Conservation (phyloP, 2,797 vertebrate genomes). For the Falco peregrinus region DNA sequence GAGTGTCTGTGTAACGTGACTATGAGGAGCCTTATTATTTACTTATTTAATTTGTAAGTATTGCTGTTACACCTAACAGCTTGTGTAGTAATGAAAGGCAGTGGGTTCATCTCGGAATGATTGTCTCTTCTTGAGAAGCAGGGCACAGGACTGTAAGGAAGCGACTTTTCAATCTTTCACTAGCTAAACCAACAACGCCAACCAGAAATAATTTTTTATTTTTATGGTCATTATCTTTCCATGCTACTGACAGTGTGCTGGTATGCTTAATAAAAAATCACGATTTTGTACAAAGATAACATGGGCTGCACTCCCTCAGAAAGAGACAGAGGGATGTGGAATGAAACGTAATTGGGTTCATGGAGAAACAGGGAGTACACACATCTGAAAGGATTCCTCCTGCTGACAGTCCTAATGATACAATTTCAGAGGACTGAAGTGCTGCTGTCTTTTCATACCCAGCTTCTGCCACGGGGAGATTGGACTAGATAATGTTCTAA, state of each 20-base stretch:
- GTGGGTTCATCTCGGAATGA: neutral
- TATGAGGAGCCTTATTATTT: neutral
- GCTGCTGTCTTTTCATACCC: slow-evolving; percentile 27
- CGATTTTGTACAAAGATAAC: neutral
- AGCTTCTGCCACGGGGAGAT: neutral
- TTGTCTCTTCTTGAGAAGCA: neutral
- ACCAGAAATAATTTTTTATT: neutral
- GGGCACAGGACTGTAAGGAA: neutral
- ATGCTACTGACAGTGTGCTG: neutral
- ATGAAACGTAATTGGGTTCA: slow-evolving; percentile 25
- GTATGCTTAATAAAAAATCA: neutral
- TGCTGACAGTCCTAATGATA: slow-evolving; percentile 12
- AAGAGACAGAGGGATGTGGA: neutral
- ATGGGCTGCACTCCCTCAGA: neutral
- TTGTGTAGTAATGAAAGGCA: neutral
- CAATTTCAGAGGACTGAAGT: slow-evolving; percentile 17
- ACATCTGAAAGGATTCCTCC: neutral
- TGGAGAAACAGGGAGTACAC: neutral
- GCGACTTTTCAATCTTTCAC: neutral
- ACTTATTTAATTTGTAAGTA: neutral
- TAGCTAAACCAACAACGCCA: neutral
- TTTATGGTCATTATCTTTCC: neutral
- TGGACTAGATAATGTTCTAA: slow-evolving; percentile 27
- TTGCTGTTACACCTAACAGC: neutral
- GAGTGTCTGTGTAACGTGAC: neutral